phyloP scores from a whole-genome alignment of 2,888 invertebrate genomes.

The Parasteatoda lunata region DNA sequence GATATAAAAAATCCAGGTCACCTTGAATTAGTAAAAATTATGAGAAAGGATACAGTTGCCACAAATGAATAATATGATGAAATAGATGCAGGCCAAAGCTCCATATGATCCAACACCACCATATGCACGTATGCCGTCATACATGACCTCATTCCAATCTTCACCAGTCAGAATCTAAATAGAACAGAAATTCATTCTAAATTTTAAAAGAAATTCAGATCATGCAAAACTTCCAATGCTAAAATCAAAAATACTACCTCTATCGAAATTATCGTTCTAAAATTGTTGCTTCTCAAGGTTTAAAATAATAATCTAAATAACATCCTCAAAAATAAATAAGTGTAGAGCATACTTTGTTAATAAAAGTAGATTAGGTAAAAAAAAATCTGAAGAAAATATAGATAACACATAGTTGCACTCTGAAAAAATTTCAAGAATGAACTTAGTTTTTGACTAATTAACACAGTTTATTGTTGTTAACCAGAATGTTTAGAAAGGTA shows the following conservation, averaged over 20 bases:
- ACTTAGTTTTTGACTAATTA: too few relatives aligned
- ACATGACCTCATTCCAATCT: constrained; percentile 99
- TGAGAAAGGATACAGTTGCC: constrained; percentile 85
- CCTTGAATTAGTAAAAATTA: neutral
- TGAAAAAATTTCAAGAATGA: too few relatives aligned
- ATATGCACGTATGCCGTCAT: constrained; percentile 96
- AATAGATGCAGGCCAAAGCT: constrained; percentile 96
- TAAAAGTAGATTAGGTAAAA: neutral
- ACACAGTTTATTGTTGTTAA: too few relatives aligned
- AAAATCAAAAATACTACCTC: neutral
- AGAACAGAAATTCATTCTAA: neutral
- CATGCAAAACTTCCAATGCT: too few relatives aligned
- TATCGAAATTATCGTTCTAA: neutral
- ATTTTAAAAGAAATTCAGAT: neutral
- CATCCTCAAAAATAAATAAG: neutral
- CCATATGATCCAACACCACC: constrained; percentile 94
- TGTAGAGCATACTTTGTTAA: neutral
- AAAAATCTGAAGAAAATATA: too few relatives aligned
- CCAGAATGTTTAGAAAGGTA: too few relatives aligned
- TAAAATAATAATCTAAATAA: neutral
- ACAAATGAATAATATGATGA: constrained; percentile 99
- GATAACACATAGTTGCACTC: too few relatives aligned
- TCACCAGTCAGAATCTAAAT: constrained; percentile 97
- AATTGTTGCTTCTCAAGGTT: neutral
- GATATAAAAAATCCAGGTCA: neutral